A percentile compares a stretch with the other conserved stretches of the same genome.
These are phyloP conservation scores for Lasioglossum leucozonium DNA, from an alignment of 2,888 invertebrate species.

Conservation along the genomic window DNA sequence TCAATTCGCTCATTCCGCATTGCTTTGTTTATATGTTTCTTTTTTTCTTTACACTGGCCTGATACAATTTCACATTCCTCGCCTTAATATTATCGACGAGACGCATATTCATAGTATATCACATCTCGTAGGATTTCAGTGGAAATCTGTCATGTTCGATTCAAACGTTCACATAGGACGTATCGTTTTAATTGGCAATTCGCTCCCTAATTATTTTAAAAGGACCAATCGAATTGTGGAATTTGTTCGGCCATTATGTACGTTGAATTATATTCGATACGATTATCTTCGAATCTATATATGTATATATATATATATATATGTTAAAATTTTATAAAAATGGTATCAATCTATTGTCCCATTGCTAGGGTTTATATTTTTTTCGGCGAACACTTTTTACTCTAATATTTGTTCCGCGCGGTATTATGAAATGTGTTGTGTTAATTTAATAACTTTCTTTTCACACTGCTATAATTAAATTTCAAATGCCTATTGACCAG, in stretches of 20 bases:
- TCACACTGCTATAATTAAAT: slow-evolving; percentile 24
- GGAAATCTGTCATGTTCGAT: slow-evolving; percentile 21
- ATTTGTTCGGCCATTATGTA: neutral
- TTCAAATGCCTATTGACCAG: slow-evolving; percentile 12
- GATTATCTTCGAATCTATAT: slow-evolving; percentile 1
- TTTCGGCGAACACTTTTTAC: neutral
- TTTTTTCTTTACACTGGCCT: neutral
- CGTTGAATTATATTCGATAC: neutral
- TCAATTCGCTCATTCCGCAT: slow-evolving; percentile 10
- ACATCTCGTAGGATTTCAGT: neutral
- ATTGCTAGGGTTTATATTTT: neutral
- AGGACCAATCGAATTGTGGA: neutral
- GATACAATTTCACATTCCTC: neutral
- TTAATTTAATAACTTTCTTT: slow-evolving; percentile 38
- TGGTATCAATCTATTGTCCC: neutral
- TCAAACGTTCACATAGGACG: neutral
- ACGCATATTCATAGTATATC: neutral
- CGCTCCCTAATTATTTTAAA: neutral
- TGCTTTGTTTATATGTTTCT: neutral
- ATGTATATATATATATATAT: neutral
- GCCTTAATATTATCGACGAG: neutral
- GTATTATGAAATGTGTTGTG: neutral
- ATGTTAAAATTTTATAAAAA: neutral
- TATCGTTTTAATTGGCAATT: neutral
- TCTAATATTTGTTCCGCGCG: neutral